These are phyloP conservation scores for Conus ventricosus DNA, from an alignment of 1,140 invertebrate genomes.

Conservation along the genomic window DNA sequence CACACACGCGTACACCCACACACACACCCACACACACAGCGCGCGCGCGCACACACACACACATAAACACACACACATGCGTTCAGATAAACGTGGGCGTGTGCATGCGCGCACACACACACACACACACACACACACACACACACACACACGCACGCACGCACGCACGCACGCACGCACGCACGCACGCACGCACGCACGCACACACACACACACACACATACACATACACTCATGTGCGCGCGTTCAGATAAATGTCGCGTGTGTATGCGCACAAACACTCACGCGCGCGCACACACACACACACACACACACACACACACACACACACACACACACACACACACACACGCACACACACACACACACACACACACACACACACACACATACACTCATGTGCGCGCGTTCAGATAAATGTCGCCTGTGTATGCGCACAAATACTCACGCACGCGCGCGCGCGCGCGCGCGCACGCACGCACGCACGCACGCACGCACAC, in stretches of 20 bases:
- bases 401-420: too few relatives aligned
- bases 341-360: neutral
- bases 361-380: neutral
- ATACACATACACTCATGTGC: neutral
- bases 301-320: neutral
- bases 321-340: conserved; percentile 16
- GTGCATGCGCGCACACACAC: neutral
- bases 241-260: too few relatives aligned
- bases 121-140: neutral
- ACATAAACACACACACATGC: neutral
- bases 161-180: neutral
- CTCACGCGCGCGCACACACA: neutral
- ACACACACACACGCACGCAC: neutral
- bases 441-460: neutral
- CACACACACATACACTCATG: neutral
- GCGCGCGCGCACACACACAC: neutral
- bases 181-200: neutral
- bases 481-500: neutral
- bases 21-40: neutral
- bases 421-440: too few relatives aligned
- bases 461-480: neutral
- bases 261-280: too few relatives aligned
- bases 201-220: neutral
- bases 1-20: neutral
- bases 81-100: neutral